phyloP scores from a whole-genome alignment of 2,113 vertebrate species.

The Poeciliopsis retropinna region DNA sequence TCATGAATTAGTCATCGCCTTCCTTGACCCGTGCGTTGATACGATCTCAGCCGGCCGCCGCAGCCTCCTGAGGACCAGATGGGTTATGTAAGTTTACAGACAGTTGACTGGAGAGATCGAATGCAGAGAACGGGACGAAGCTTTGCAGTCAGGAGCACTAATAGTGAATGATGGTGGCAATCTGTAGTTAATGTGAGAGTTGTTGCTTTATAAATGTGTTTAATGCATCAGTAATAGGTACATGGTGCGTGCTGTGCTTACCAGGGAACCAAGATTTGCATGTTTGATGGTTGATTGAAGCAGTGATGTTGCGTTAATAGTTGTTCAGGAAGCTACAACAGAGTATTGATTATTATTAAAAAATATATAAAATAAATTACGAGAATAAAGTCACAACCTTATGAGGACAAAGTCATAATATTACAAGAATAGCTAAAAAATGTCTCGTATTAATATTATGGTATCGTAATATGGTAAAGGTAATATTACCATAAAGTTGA shows the following conservation, averaged over 20 bases:
- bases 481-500: too few species aligned
- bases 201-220: slow-evolving; percentile 25
- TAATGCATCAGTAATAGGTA: slow-evolving; percentile 4
- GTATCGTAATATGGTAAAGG: too few species aligned
- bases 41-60: slow-evolving; percentile 35
- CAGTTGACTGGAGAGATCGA: slow-evolving; percentile 20
- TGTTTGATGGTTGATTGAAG: slow-evolving; percentile 8
- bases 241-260: background rate
- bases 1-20: slow-evolving; percentile 65
- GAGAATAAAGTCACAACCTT: too few species aligned
- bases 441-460: too few species aligned
- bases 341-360: too few species aligned
- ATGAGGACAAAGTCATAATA: too few species aligned
- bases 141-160: slow-evolving; percentile 13
- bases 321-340: background rate
- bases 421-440: too few species aligned
- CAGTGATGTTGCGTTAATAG: background rate
- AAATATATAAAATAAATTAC: too few species aligned
- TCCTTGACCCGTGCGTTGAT: slow-evolving; percentile 55
- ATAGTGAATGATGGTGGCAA: slow-evolving; percentile 45
- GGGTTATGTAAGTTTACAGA: slow-evolving; percentile 58
- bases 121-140: background rate
- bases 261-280: background rate
- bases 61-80: slow-evolving; percentile 35
- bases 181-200: slow-evolving; percentile 17